Evolutionary conservation across 2,888 invertebrate species (phyloP), one percentile per base, ranked within the genome.

Genomic region (Rhorus exstirpatorius): DNA sequence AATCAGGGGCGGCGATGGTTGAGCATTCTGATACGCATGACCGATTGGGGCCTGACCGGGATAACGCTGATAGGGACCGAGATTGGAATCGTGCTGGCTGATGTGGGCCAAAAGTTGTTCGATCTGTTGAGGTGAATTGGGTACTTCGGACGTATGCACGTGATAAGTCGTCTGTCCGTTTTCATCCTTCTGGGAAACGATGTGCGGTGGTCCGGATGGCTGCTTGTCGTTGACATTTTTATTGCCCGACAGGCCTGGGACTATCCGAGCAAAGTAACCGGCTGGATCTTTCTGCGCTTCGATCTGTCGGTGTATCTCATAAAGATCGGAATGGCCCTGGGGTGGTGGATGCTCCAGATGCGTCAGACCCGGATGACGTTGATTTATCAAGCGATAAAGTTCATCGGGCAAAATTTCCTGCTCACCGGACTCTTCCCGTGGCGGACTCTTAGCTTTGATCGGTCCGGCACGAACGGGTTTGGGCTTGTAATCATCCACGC

Each of bases 61-160:
- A 84, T 91, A 92, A n/a, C 87, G 86, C 85, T 89, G 91, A 84
- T 90, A 90, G 60, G 90, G 89, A 60, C 90, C 91, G 55, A 88
- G 87, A 83, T 90, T 91, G 6, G 91, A 85, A 83, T 93, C 92
- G 79, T 93, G 92, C 71, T 92, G 90, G 17, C 89, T 89, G 44
- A 93, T 91, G 76, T 93, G 93, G 0, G 91, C 91, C 49, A 93
- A 85, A 26, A 93, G 85, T 79, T 93, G 91, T 70, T 93, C 91
- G 65, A 93, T 90, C 79, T 92, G 92, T 71, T 91, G 91, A 0
- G 90, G 91, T 26, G 92, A 88, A 65, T 81, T 90, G 0, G 91
- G 91, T 63, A 92, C 85, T 78, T 91, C 89, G n/a, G 91, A 85
- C 6, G 92, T 87, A 71, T 92, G 92, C 17, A 92, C 86, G 77